phyloP scores from a whole-genome alignment of 2,888 invertebrate genomes.

The Drosophila niveifrons region DNA sequence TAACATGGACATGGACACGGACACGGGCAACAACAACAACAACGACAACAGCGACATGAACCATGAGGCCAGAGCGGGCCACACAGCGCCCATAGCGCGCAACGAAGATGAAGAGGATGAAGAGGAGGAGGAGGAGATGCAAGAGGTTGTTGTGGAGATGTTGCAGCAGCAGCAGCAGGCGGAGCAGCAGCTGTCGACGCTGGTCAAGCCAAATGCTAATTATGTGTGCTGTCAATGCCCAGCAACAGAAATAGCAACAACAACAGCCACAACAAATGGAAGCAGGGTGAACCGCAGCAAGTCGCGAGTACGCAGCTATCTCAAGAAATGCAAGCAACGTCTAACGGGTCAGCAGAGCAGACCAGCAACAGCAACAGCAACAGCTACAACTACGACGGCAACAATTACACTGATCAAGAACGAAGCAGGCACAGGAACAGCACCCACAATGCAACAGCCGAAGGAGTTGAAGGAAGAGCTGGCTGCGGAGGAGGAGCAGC shows the following conservation, averaged over 20 bases:
- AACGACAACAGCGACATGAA: constrained; percentile 42
- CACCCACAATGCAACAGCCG: constrained; percentile 20
- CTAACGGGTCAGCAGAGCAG: constrained; percentile 82
- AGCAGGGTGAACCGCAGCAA: constrained; percentile 80
- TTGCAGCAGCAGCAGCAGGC: constrained; percentile 38
- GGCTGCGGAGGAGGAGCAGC: constrained; percentile 27
- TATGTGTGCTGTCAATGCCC: constrained; percentile 77
- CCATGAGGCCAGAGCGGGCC: constrained; percentile 59
- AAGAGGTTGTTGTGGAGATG: constrained; percentile 30
- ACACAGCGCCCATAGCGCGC: constrained; percentile 79
- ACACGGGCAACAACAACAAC: constrained; percentile 34
- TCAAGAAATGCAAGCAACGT: constrained; percentile 85
- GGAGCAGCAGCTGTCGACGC: constrained; percentile 41
- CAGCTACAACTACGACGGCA: constrained; percentile 45
- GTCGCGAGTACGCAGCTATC: constrained; percentile 85
- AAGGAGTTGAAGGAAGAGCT: constrained; percentile 17
- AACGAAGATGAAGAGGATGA: constrained; percentile 70
- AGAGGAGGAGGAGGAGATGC: constrained; percentile 45
- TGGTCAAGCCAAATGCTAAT: constrained; percentile 68
- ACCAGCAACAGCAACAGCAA: constrained; percentile 56
- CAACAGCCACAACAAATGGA: constrained; percentile 22
- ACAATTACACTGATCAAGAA: constrained; percentile 54
- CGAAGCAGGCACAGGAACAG: constrained; percentile 36
- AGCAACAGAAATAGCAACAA: constrained; percentile 33
- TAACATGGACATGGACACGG: constrained; percentile 53